These are phyloP conservation scores for Opisthocomus hoazin DNA, from an alignment of 2,113 vertebrate genomes.

Conservation along the genomic window DNA sequence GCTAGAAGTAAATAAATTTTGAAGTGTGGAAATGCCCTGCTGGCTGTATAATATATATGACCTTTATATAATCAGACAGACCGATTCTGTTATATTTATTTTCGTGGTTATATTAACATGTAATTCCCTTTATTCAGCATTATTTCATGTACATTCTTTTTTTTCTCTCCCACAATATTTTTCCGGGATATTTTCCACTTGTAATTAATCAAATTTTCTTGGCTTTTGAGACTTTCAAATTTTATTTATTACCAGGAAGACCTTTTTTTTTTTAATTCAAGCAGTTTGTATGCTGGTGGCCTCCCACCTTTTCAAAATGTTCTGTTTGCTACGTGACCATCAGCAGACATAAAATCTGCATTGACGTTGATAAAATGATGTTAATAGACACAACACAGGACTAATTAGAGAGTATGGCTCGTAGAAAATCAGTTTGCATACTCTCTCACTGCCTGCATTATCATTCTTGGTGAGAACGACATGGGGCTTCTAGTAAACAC, in stretches of 20 bases:
- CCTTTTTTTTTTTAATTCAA: not conserved
- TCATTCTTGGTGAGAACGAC: not conserved
- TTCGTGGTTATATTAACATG: not conserved
- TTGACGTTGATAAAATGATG: not conserved
- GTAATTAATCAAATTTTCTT: not conserved
- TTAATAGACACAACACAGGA: not conserved
- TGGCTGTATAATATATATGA: not conserved
- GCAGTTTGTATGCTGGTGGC: not conserved
- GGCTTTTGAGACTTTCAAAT: not conserved
- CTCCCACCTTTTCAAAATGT: not conserved
- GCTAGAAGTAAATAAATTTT: not conserved
- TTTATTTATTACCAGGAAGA: not conserved
- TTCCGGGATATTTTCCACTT: not conserved
- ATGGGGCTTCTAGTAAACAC: not conserved
- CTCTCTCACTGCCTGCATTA: not conserved
- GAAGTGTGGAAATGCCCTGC: not conserved
- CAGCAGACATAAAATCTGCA: not conserved
- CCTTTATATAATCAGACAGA: not conserved
- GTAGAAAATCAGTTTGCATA: not conserved
- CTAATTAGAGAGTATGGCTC: not conserved
- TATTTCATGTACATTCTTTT: not conserved
- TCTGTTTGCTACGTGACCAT: not conserved
- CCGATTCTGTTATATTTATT: not conserved
- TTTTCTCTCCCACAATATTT: not conserved
- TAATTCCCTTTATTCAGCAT: not conserved